Base-by-base conservation (phyloP, 2,888 invertebrate genomes). In the Gymnosoma rotundatum region DNA sequence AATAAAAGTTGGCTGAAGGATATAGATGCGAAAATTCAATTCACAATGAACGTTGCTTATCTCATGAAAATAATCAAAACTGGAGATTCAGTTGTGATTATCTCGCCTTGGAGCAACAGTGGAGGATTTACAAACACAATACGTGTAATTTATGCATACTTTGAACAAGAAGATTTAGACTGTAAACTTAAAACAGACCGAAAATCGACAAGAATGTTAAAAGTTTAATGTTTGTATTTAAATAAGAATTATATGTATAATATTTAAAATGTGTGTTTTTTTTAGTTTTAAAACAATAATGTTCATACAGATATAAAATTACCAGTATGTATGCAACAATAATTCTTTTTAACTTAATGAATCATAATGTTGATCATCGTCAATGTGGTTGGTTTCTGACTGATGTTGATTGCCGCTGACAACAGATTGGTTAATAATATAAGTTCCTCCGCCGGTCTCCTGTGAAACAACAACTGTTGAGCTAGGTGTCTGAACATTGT, bases 91-190 rank as follows among this genome's bases (percentile, higher is more conserved):
- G 95, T 99, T 12, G 94, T 99, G n/a, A 95, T 98, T 52, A 95
- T 99, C 78, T 99, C 98, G 60, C 98, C 99, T 85, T 99, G 98
- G 98, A 95, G 95, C 90, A 95, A 97, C 90, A 98, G 98, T 86
- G 95, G 97, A 86, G 98, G 98, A 38, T 98, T 95, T 92, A 98
- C 98, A 89, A 98, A 98, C 93, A 98, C 98, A 88, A 94, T 98
- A 93, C 95, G 98, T 80, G 94, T 98, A 90, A 95, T 98, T 94
- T 97, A 94, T 90, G 96, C 89, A 38, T 90, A 88, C 75, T 90
- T 90, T 58, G 89, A 90, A 75, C 67, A 87, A 0, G 88, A 90
- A n/a, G 84, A 85, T 12, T 60, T 88, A 45, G 88, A 89, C 6
- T 88, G 88, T 45, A 78, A 88, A 1, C 83, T 88, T 14, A 87